These are phyloP conservation scores for Chrysocyon brachyurus DNA, from an alignment of 2,797 vertebrate species.

Conservation along the genomic window DNA sequence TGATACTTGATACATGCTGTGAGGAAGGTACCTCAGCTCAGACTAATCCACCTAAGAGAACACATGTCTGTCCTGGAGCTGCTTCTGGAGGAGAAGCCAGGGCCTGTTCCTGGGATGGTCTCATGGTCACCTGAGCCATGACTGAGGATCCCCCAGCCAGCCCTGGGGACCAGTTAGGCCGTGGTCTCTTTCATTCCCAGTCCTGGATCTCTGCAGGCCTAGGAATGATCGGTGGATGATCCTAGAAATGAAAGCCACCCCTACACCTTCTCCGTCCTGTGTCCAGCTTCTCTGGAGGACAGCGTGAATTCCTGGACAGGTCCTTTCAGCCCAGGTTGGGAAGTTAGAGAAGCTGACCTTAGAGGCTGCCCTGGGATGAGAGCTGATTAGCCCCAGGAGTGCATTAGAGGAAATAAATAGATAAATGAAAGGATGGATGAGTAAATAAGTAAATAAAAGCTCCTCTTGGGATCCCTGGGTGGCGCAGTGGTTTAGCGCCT, in stretches of 20 bases:
- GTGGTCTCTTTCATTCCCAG: neutral
- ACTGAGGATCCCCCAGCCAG: neutral
- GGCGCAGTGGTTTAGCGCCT: too few species aligned
- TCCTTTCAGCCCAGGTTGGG: neutral
- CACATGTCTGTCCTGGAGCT: neutral
- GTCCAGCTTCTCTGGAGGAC: neutral
- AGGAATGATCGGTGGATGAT: neutral
- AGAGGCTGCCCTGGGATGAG: neutral
- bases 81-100: neutral
- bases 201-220: neutral
- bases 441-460: neutral
- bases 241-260: neutral
- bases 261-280: accelerated
- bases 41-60: neutral
- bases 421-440: neutral
- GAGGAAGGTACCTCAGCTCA: neutral
- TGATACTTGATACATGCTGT: neutral
- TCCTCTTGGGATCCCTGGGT: too few species aligned
- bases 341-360: neutral
- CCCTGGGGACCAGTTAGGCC: neutral
- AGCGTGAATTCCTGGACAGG: neutral
- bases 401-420: neutral
- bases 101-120: neutral
- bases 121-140: neutral
- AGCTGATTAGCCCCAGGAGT: neutral